phyloP scores from a whole-genome alignment of 2,888 invertebrate species.

The Cyclophora punctaria region DNA sequence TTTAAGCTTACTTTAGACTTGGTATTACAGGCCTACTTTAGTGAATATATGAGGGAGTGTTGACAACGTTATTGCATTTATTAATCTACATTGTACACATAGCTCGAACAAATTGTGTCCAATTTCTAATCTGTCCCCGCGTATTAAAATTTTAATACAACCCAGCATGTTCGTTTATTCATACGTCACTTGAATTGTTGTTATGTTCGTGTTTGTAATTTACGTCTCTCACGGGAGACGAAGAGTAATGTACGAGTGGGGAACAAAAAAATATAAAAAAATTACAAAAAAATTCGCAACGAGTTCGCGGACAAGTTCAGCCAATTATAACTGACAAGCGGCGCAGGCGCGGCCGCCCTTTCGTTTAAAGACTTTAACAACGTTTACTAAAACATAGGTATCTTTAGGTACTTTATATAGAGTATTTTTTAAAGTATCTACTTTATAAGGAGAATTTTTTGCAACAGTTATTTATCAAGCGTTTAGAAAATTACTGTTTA shows the following conservation, averaged over 20 bases:
- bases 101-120: too few relatives aligned
- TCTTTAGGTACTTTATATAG: too few relatives aligned
- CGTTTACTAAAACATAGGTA: background rate
- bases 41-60: too few relatives aligned
- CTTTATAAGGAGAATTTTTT: too few relatives aligned
- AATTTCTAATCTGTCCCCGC: background rate
- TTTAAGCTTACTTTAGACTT: too few relatives aligned
- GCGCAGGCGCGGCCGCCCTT: slow-evolving; percentile 57
- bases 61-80: background rate
- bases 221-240: slow-evolving; percentile 71
- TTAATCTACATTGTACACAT: background rate
- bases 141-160: slow-evolving; percentile 67
- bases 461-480: too few relatives aligned
- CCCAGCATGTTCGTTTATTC: slow-evolving; percentile 58
- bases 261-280: slow-evolving; percentile 36
- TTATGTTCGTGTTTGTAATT: slow-evolving; percentile 63
- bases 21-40: too few relatives aligned
- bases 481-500: too few relatives aligned
- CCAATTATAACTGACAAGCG: slow-evolving; percentile 75
- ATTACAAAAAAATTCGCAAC: slow-evolving; percentile 52
- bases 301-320: slow-evolving; percentile 70
- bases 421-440: too few relatives aligned
- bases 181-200: slow-evolving; percentile 68
- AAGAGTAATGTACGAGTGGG: slow-evolving; percentile 68
- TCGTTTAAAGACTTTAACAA: slow-evolving; percentile 52